Base-by-base conservation (phyloP, 1,140 invertebrate genomes). In the Mycetomoellerius zeteki region DNA sequence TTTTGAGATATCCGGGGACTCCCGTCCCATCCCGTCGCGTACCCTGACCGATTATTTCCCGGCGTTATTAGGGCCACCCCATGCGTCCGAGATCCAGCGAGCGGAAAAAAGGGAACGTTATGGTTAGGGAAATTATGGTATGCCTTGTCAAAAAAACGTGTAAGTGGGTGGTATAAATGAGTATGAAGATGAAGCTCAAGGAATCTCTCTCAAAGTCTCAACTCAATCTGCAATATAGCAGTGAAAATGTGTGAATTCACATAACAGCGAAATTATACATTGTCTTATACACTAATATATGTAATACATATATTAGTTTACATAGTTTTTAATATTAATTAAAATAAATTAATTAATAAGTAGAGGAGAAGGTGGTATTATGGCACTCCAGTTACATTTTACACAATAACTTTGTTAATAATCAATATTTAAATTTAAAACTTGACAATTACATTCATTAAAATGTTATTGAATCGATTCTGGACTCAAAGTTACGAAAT, bases 41-140 rank as follows among this genome's bases (percentile, higher is more conserved):
- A 82, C 3, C 62, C 50, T 24, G 80, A 73, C 27, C 65, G 65
- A 87, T 87, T 75, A 82, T 56, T 33, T 62, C 30, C 54, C 82
- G 62, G 24, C 37, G 33, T 43, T 71, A 58, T 84, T 84, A 73
- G 47, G 43, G 71, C 62, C 80, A 69, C 72, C 58, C 56, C 27
- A 56, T 52, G n/a, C 27, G 78, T 30, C 10, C 33, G 54, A 52
- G 12, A 21, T 81, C 58, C 47, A 62, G 52, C 54, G 50, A 60
- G n/a, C 54, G 76, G 77, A 71, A 71, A 47, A 80, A 69, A 71
- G 67, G 58, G 65, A 73, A 73, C 52, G 80, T 72, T 82, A 72
- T 82, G 80, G 80, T 82, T 82, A 82, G 80, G 80, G 54, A 82
- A 82, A 82, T 82, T 82, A 82, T 14, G 67, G 80, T 60, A 82